Conservation (phyloP, 1,140 invertebrate genomes). For the Penaeus indicus region DNA sequence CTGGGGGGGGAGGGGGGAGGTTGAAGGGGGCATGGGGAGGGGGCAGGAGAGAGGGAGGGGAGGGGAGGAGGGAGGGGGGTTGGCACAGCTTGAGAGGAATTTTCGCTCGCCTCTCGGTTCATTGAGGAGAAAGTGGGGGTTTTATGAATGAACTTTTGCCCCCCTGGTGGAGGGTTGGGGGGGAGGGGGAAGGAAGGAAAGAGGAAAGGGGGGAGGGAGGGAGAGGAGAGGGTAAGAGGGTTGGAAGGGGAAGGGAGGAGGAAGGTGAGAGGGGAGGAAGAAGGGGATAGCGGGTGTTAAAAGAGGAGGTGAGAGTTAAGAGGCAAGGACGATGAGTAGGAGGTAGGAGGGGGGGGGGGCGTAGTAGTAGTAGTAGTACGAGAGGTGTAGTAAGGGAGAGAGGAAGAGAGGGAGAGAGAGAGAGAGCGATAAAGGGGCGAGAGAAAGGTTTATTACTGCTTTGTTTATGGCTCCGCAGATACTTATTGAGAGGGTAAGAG, state of each 20-base stretch:
- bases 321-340: not conserved
- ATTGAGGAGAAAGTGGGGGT: constrained; percentile 39
- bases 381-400: not conserved
- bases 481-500: too few relatives aligned
- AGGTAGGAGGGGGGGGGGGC: not conserved
- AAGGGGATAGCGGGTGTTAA: not conserved
- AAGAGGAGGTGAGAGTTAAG: not conserved
- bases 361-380: not conserved
- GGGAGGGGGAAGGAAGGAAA: not conserved
- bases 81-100: constrained; percentile 52
- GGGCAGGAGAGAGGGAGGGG: too few relatives aligned
- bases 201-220: not conserved
- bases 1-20: too few relatives aligned
- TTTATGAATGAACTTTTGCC: constrained; percentile 57
- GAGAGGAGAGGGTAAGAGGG: not conserved
- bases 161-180: not conserved
- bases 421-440: too few relatives aligned
- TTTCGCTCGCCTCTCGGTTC: constrained; percentile 44
- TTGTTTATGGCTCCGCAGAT: too few relatives aligned
- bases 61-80: constrained; percentile 8
- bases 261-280: not conserved
- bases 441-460: too few relatives aligned
- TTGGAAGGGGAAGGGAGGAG: not conserved
- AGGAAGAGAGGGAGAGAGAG: constrained; percentile 20
- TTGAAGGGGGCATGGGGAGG: too few relatives aligned